Evolutionary conservation across 2,113 vertebrate genomes (phyloP).

Genomic region (Dipodomys stephensi): DNA sequence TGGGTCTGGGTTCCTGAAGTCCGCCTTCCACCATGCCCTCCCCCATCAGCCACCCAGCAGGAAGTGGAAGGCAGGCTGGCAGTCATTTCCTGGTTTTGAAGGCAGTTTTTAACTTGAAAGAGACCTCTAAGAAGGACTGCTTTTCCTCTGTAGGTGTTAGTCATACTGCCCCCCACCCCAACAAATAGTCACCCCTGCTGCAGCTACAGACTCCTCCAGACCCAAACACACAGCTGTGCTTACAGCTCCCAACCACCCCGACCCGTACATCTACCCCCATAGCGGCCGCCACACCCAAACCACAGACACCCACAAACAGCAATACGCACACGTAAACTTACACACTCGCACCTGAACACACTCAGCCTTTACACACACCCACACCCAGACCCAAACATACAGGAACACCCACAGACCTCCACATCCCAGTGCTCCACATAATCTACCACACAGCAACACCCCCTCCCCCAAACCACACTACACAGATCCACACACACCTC

Average conservation of each 20-base stretch:
- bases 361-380: neutral
- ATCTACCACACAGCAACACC: neutral
- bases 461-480: neutral
- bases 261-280: neutral
- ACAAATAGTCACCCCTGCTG: neutral
- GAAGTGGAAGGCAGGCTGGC: constrained; percentile 47
- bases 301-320: neutral
- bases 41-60: neutral
- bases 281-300: neutral
- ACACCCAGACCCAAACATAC: neutral
- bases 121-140: neutral
- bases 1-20: constrained; percentile 28
- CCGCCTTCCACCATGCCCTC: neutral
- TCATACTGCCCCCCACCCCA: neutral
- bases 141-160: constrained; percentile 26
- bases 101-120: constrained; percentile 73
- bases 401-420: neutral
- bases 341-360: neutral
- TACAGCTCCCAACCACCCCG: neutral
- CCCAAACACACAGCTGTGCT: neutral
- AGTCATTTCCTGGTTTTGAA: constrained; percentile 78
- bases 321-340: neutral
- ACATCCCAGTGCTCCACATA: neutral
- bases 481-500: neutral
- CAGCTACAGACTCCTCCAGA: neutral